Evolutionary conservation across 2,797 vertebrate genomes (phyloP).

Genomic region (Psittacula echo): DNA sequence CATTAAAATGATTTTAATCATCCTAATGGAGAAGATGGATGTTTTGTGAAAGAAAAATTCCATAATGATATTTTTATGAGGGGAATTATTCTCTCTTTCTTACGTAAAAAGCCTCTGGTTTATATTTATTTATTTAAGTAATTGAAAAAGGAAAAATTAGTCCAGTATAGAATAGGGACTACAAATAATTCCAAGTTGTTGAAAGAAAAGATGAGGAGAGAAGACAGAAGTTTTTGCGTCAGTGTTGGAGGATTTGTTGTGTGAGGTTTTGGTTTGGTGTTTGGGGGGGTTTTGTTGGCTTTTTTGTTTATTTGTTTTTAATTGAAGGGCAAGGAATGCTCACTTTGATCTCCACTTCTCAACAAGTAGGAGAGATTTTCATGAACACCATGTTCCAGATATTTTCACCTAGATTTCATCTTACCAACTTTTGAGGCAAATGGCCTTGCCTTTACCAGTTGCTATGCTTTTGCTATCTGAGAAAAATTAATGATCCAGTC

Average conservation of each 20-base stretch:
- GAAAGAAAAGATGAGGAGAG: not conserved
- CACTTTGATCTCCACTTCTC: not conserved
- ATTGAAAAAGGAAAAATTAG: not conserved
- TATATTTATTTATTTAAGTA: not conserved
- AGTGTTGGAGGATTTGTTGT: not conserved
- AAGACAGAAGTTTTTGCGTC: not conserved
- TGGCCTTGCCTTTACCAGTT: not conserved
- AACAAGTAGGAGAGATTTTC: not conserved
- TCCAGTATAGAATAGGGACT: not conserved
- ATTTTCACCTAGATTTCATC: not conserved
- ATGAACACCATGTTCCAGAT: not conserved
- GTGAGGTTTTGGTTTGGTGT: not conserved
- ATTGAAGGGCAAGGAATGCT: not conserved
- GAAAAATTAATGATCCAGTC: not conserved
- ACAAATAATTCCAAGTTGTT: not conserved
- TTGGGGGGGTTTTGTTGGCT: not conserved
- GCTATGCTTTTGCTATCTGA: not conserved
- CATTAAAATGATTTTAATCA: constrained; percentile 79
- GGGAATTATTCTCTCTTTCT: not conserved
- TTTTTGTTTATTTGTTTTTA: not conserved
- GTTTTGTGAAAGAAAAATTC: constrained; percentile 63
- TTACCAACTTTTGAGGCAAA: not conserved
- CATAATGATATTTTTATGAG: constrained; percentile 22
- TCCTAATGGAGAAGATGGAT: constrained; percentile 34
- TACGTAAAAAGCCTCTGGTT: not conserved